Evolutionary conservation across 2,113 vertebrate genomes (phyloP).

Genomic region (Neotoma lepida): DNA sequence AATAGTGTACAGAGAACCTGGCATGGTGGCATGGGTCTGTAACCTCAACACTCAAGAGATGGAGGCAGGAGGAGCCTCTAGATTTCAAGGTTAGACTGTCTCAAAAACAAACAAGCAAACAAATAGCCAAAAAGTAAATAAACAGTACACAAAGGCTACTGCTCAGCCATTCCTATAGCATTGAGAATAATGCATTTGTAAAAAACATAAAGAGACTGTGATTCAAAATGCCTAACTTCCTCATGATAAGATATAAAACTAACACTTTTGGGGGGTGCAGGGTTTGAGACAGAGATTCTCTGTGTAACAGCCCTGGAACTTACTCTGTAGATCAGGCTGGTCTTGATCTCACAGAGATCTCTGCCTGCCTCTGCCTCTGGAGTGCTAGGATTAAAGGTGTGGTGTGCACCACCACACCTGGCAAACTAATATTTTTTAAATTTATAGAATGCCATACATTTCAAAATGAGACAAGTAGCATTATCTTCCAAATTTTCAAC

Average conservation of each 20-base stretch:
- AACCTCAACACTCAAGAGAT: neutral
- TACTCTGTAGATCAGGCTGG: neutral
- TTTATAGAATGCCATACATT: neutral
- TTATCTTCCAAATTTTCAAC: constrained; percentile 3
- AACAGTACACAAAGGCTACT: neutral
- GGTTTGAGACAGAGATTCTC: neutral
- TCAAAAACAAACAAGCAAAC: neutral
- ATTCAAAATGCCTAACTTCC: constrained; percentile 27
- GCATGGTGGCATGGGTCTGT: neutral
- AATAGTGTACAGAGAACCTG: neutral
- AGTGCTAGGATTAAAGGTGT: neutral
- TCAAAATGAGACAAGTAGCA: neutral
- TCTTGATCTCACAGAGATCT: neutral
- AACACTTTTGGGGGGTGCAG: neutral
- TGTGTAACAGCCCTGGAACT: neutral
- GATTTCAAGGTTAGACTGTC: neutral
- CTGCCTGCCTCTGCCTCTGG: neutral
- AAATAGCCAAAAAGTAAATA: neutral
- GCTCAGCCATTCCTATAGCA: neutral
- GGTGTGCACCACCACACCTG: neutral
- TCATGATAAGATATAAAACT: constrained; percentile 47
- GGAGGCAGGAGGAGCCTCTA: neutral
- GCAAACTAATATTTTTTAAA: neutral
- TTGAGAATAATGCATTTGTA: neutral
- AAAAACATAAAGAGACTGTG: neutral